Evolutionary conservation across 1,140 invertebrate genomes (phyloP), one percentile per base, ranked within the genome.

Genomic region (Penaeus vannamei): DNA sequence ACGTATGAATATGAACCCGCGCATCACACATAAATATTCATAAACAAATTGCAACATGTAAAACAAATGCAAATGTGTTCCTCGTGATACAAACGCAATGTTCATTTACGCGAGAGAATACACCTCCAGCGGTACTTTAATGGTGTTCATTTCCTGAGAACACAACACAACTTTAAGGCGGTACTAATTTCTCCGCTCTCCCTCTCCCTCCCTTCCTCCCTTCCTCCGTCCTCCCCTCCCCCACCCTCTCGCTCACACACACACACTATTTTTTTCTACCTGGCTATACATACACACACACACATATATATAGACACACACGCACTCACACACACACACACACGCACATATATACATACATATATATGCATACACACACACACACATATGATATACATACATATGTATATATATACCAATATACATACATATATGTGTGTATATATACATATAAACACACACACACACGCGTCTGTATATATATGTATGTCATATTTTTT

Each of bases 341-440:
- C 62, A 64, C 62, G n/a, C 62, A 64, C 62, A 64, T n/a, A 64
- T n/a, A 64, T n/a, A 64, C 62, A 64, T n/a, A 64, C 62, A 64
- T n/a, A 64, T n/a, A 64, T n/a, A 64, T n/a, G n/a, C 62, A 64
- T n/a, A 64, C 62, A 64, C 62, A 64, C 62, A 64, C 62, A 64
- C 62, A 64, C 62, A 64, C 62, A 64, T n/a, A 64, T n/a, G n/a
- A 29, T 69, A 69, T 69, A 69, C 14, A 69, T 69, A 69, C 14
- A 69, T 69, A 69, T 69, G 14, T 69, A 69, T 69, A 69, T 69
- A 69, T 69, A 69, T 69, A 69, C 14, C 3, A 5, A 69, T 69
- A 69, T 69, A 69, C 14, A 69, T 69, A 69, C 14, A 69, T 69
- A 69, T 69, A 69, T 69, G 14, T 69, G 29, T 69, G 14, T 69